A percentile compares a stretch with the other conserved stretches of the same genome.
These are phyloP conservation scores for Aplidium turbinatum DNA, from an alignment of 23 tunicate genomes.

Conservation along the genomic window DNA sequence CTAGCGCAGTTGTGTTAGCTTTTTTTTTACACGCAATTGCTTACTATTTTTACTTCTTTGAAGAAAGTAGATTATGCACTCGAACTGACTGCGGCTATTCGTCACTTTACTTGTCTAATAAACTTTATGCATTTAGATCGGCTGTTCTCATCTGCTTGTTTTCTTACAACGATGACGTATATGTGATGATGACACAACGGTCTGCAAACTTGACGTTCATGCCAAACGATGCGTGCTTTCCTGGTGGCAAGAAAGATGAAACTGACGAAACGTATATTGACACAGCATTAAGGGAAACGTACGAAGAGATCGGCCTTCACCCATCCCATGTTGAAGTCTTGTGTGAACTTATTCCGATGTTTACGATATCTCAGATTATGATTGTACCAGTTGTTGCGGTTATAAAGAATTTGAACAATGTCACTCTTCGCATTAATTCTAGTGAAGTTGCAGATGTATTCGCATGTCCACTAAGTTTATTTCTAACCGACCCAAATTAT, in stretches of 20 bases:
- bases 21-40: too few species aligned
- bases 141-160: constrained; percentile 24
- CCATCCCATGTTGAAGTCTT: constrained; percentile 33
- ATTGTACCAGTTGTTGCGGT: constrained; percentile 44
- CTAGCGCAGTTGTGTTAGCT: too few species aligned
- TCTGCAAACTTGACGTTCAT: constrained; percentile 22
- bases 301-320: constrained; percentile 67
- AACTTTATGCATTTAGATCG: too few species aligned
- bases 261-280: constrained; percentile 23
- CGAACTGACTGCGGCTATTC: too few species aligned
- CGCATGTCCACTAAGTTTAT: constrained; percentile 50
- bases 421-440: constrained; percentile 14
- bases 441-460: constrained; percentile 55
- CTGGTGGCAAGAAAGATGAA: constrained; percentile 73
- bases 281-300: constrained; percentile 63
- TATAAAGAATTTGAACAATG: constrained; percentile 19
- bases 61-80: too few species aligned
- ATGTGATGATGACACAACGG: constrained; percentile 41
- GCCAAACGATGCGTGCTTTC: constrained; percentile 45
- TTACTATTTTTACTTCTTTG: too few species aligned
- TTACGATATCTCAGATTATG: neutral
- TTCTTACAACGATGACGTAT: constrained; percentile 7
- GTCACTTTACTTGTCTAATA: too few species aligned
- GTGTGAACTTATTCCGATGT: constrained; percentile 26
- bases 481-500: constrained; percentile 6